Conservation (phyloP, 2,797 vertebrate genomes). For the Chaenodraco wilsoni region DNA sequence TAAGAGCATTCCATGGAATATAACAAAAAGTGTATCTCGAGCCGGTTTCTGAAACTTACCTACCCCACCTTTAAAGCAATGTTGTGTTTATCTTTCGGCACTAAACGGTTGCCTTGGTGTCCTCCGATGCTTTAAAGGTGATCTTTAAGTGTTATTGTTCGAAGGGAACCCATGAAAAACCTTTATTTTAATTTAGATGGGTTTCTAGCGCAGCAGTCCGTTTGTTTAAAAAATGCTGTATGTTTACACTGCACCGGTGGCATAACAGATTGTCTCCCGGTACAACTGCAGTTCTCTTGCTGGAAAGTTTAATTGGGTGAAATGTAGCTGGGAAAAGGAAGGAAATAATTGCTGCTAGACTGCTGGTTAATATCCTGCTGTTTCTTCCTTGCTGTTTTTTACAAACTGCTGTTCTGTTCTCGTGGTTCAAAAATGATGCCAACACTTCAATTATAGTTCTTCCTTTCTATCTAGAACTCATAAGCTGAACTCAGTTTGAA, state of each 20-base stretch:
- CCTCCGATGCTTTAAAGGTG: neutral
- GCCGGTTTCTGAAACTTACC: no score
- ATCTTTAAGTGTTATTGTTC: neutral
- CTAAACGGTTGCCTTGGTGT: neutral
- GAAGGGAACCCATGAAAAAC: neutral
- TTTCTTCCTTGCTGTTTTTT: slow-evolving; percentile 7
- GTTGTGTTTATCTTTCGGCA: slow-evolving; percentile 4
- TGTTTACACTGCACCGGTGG: slow-evolving; percentile 18
- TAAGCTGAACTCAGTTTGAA: neutral
- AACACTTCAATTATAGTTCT: slow-evolving; percentile 7
- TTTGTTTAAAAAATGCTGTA: slow-evolving; percentile 12
- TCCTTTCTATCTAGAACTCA: neutral
- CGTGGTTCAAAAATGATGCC: slow-evolving; percentile 1
- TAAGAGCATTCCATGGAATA: no score
- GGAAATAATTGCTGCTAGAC: slow-evolving; percentile 19
- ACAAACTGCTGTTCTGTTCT: neutral
- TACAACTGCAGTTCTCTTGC: neutral
- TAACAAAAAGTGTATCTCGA: no score
- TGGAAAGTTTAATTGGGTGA: slow-evolving; percentile 19
- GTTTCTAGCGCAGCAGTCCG: neutral
- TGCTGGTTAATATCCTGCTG: slow-evolving; percentile 14
- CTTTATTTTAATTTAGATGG: slow-evolving; percentile 2
- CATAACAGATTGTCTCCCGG: neutral
- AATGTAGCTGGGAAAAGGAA: slow-evolving; percentile 15
- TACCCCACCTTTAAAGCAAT: neutral